Evolutionary conservation across 1,140 invertebrate species (phyloP), one percentile per base, ranked within the genome.

Genomic region (Nymphalis io): DNA sequence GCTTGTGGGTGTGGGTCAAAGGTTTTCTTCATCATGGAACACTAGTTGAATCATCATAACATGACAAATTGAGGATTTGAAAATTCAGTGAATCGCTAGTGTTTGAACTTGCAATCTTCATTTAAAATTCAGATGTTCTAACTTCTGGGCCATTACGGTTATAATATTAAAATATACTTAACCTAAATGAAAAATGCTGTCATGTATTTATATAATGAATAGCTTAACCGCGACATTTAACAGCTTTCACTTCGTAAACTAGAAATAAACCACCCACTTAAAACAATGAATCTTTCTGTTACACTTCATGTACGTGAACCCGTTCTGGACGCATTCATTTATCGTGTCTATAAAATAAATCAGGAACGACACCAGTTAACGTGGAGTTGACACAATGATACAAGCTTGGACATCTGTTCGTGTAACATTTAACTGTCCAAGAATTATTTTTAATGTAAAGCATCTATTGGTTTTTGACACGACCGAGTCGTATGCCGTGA

Each of bases 271-370:
- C 21, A 55, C 21, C 21, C 23, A 55, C 51, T 55, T 27, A 27
- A 27, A 55, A 55, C 51, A 55, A 55, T 55, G 27, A 55, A 55
- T 55, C 51, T 27, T 18, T 53, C 51, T 55, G 12, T 21, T 27
- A 55, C 23, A 55, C 21, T 27, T 15, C 23, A 12, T n/a, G 40
- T 44, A 11, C 40, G 13, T 44, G 40, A 44, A n/a, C n/a, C 40
- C n/a, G 51, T 15, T 18, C 21, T 51, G 20, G 20, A 8, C 27
- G 27, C 51, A 55, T 16, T 55, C 20, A 27, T 55, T 55, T 55
- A 55, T 55, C 20, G 21, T 13, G 12, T 23, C 51, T n/a, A n/a
- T 55, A 27, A 23, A 55, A 55, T 55, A 55, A 55, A 55, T 55
- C 51, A 55, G 21, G 6, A 20, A 15, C 23, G 11, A 21, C 11